phyloP scores from a whole-genome alignment of 2,888 invertebrate species.

The Cheilosia grossa region DNA sequence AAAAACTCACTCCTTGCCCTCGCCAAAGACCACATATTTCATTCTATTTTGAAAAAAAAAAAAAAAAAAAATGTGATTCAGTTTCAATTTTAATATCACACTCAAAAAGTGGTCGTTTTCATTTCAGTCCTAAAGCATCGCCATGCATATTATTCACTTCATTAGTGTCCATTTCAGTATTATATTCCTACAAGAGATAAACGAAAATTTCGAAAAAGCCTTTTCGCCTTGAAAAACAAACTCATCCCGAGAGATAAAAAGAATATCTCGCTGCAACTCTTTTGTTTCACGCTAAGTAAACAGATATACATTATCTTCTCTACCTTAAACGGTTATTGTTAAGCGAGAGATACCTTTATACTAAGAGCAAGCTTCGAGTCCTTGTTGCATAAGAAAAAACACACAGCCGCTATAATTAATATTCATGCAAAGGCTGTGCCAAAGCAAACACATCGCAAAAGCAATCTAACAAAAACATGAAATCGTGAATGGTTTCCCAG shows the following conservation, averaged over 20 bases:
- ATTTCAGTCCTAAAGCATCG: background rate
- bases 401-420: slow-evolving; percentile 2
- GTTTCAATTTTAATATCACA: background rate
- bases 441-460: slow-evolving; percentile 16
- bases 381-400: background rate
- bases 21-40: background rate
- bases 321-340: slow-evolving; percentile 9
- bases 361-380: background rate
- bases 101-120: background rate
- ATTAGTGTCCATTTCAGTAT: background rate
- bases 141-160: slow-evolving; percentile 3
- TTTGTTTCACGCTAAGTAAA: background rate
- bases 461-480: slow-evolving; percentile 2
- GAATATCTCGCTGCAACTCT: background rate
- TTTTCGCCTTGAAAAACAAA: background rate
- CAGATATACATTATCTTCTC: slow-evolving; percentile 15
- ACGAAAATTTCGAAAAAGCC: background rate
- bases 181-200: background rate
- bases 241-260: background rate
- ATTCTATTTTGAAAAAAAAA: background rate
- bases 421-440: slow-evolving; percentile 16
- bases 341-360: background rate
- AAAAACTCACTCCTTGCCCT: background rate
- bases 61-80: background rate
- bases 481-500: background rate